Conservation (phyloP, 1,140 invertebrate species). For the Arctopsyche grandis region DNA sequence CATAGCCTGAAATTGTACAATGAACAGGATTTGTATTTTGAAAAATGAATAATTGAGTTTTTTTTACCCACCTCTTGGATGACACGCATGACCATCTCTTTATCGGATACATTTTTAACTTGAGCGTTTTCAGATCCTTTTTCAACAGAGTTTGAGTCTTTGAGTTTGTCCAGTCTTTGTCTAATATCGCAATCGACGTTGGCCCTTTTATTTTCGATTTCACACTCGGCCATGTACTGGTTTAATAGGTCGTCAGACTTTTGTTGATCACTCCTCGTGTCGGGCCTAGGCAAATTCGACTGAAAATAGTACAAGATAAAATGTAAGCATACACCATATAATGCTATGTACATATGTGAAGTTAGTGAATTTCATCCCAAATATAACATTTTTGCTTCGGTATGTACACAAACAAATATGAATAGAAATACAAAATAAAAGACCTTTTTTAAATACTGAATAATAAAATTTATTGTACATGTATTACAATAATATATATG, state of each 20-base stretch:
- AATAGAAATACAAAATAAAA: too few species aligned
- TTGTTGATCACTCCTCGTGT: slow-evolving; percentile 69
- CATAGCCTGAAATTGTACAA: slow-evolving; percentile 22
- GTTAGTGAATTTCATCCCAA: not conserved
- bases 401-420: too few species aligned
- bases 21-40: too few species aligned
- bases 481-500: too few species aligned
- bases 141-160: slow-evolving; percentile 59
- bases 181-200: slow-evolving; percentile 63
- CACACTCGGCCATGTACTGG: slow-evolving; percentile 68
- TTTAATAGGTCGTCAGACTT: slow-evolving; percentile 71
- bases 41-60: not conserved
- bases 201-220: slow-evolving; percentile 64
- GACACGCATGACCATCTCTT: slow-evolving; percentile 61
- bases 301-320: slow-evolving; percentile 53
- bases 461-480: too few species aligned
- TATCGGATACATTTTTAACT: slow-evolving; percentile 59
- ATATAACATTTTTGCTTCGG: too few species aligned
- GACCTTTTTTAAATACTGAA: too few species aligned
- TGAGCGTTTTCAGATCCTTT: slow-evolving; percentile 56
- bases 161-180: slow-evolving; percentile 65
- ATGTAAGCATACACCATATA: slow-evolving; percentile 11
- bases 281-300: slow-evolving; percentile 58
- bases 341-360: not conserved
- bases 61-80: slow-evolving; percentile 42